phyloP scores from a whole-genome alignment of 2,797 vertebrate genomes.

The Cossypha dichroa region DNA sequence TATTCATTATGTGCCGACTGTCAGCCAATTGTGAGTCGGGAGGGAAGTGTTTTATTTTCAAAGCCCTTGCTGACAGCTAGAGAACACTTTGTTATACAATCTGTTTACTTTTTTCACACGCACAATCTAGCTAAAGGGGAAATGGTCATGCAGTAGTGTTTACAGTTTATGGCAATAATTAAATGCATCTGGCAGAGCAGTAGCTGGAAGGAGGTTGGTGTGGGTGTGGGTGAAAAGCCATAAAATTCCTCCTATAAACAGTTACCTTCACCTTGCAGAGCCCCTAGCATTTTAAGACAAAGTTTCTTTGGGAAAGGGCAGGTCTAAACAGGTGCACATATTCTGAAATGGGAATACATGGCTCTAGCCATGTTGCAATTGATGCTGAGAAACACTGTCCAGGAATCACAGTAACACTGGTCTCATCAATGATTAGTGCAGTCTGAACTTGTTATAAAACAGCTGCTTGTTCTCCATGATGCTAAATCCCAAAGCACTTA shows the following conservation, averaged over 20 bases:
- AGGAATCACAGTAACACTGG: neutral
- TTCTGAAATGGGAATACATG: neutral
- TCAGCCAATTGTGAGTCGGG: constrained; percentile 82
- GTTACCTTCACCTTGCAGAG: constrained; percentile 33
- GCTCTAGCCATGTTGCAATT: neutral
- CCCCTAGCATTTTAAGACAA: constrained; percentile 11
- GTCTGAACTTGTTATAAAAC: neutral
- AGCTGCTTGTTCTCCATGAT: neutral
- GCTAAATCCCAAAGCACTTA: neutral
- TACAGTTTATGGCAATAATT: constrained; percentile 74
- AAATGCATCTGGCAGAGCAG: constrained; percentile 74
- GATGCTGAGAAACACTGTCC: neutral
- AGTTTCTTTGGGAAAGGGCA: constrained; percentile 30
- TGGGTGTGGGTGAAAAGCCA: constrained; percentile 36
- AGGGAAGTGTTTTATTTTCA: constrained; percentile 84
- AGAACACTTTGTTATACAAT: constrained; percentile 84
- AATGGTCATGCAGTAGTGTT: constrained; percentile 68
- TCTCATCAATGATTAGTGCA: neutral
- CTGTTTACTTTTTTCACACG: constrained; percentile 80
- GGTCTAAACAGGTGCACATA: constrained; percentile 68
- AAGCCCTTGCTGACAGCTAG: constrained; percentile 83
- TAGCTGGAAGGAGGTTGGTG: constrained; percentile 17
- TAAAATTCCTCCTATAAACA: constrained; percentile 58
- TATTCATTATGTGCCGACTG: constrained; percentile 82
- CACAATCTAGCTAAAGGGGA: constrained; percentile 73